Conservation (phyloP, 2,888 invertebrate genomes). For the Trichogramma dendrolimi region DNA sequence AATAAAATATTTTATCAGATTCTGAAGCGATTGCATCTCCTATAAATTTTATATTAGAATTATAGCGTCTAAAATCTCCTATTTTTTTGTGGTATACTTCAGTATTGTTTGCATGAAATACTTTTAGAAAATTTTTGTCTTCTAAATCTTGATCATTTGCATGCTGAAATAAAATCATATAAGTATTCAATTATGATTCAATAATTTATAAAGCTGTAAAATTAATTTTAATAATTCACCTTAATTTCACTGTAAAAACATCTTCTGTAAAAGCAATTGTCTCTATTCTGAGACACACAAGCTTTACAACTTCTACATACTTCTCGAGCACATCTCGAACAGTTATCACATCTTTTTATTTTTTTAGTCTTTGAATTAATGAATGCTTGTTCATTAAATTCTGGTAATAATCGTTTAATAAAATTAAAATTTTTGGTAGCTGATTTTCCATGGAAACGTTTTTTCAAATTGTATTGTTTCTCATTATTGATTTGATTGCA, state of each 20-base stretch:
- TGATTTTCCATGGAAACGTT: too few relatives aligned
- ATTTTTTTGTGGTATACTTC: neutral
- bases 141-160: constrained; percentile 16
- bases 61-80: neutral
- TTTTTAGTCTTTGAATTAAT: too few relatives aligned
- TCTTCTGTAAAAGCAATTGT: neutral
- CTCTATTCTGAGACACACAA: neutral
- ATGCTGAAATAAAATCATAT: constrained; percentile 42
- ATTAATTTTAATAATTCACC: constrained; percentile 1
- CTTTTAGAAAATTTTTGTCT: neutral
- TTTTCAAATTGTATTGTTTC: too few relatives aligned
- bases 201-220: too few relatives aligned
- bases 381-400: too few relatives aligned
- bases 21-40: constrained; percentile 58
- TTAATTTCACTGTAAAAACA: constrained; percentile 13
- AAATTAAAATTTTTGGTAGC: too few relatives aligned
- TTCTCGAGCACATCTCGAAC: too few relatives aligned
- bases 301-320: neutral
- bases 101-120: neutral
- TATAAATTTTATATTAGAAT: constrained; percentile 48
- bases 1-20: constrained; percentile 44
- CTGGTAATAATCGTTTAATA: too few relatives aligned
- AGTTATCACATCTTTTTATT: too few relatives aligned
- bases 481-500: too few relatives aligned
- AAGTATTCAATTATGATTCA: too few relatives aligned